Evolutionary conservation across 2,797 vertebrate species (phyloP), one percentile per base, ranked within the genome.

Genomic region (Nyctibius grandis): DNA sequence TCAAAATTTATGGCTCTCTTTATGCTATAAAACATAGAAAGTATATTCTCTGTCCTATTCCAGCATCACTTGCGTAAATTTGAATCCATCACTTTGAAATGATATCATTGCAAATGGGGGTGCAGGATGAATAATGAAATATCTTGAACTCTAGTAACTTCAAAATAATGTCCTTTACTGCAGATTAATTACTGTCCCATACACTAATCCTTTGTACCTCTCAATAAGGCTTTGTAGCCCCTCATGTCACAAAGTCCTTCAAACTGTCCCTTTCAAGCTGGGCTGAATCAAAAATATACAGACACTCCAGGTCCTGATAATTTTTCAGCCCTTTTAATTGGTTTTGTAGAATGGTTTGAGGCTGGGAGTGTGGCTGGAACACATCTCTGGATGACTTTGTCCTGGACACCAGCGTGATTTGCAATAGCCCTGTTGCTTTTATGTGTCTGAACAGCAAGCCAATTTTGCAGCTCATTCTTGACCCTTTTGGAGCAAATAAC

Each of bases 61-160:
- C 60, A 64, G 42, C 74, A 53, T 50, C 18, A 7, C 80, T 92
- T 76, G 85, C 3, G 17, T 89, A 79, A 82, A 89, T 94, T 87
- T 89, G 88, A 95, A 93, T 90, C 70, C 64, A 83, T 92, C 70
- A 33, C 88, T 96, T 96, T 92, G 90, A 96, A 93, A 94, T 82
- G 4, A 54, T 94, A 72, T 90, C 70, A 22, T 36, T 93, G 88
- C 56, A 85, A 90, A 95, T n/a, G 74, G 93, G 93, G 90, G 67
- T 79, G 69, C 59, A 22, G 2, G 15, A 51, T 45, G 74, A 90
- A 82, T 56, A 91, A 95, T 85, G 84, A 45, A 91, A 29, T 60
- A 68, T 82, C 77, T 87, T 87, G 90, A 96, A 95, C 85, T 84
- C 84, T 87, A 9, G 48, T 16, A 76, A 61, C 80, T 92, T 95